phyloP scores from a whole-genome alignment of 53 echinoderm and acorn worm genomes.

The Holothuria leucospilota region DNA sequence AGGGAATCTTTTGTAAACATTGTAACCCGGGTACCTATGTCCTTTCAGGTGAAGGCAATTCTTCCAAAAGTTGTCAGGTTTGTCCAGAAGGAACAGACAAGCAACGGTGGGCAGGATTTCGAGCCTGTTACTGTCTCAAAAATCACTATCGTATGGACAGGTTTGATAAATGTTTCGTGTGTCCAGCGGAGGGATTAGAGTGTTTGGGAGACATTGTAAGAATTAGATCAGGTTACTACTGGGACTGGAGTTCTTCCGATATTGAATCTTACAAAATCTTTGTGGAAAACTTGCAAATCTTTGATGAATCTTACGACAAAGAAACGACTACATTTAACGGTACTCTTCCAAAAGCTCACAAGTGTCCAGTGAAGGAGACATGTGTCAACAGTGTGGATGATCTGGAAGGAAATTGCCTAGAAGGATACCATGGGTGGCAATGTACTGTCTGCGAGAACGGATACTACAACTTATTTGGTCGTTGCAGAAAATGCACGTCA shows the following conservation, averaged over 20 bases:
- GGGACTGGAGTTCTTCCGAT: slow-evolving; percentile 35
- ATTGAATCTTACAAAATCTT: slow-evolving; percentile 10
- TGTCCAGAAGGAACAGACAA: slow-evolving; percentile 16
- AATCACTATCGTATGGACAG: slow-evolving; percentile 2
- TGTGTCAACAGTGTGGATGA: not conserved
- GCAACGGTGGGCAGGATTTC: not conserved
- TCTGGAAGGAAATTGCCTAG: slow-evolving; percentile 10
- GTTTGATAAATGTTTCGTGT: slow-evolving; percentile 23
- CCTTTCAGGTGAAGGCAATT: not conserved
- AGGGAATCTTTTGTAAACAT: not conserved
- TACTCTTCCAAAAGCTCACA: slow-evolving; percentile 4
- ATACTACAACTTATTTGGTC: slow-evolving; percentile 28
- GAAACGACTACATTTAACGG: not conserved
- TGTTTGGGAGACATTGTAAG: slow-evolving; percentile 12
- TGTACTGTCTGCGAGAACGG: slow-evolving; percentile 28
- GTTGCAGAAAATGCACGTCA: slow-evolving; percentile 17
- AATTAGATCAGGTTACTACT: slow-evolving; percentile 27
- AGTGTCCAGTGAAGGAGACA: not conserved
- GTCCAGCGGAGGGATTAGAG: not conserved
- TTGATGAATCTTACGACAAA: slow-evolving; percentile 15
- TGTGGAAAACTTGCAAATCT: slow-evolving; percentile 8
- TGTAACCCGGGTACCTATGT: slow-evolving; percentile 24
- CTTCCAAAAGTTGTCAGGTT: not conserved
- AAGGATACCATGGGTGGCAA: slow-evolving; percentile 49
- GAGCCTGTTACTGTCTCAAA: slow-evolving; percentile 12